These are phyloP conservation scores for Oryzias melastigma DNA, from an alignment of 2,113 vertebrate species.

Conservation along the genomic window DNA sequence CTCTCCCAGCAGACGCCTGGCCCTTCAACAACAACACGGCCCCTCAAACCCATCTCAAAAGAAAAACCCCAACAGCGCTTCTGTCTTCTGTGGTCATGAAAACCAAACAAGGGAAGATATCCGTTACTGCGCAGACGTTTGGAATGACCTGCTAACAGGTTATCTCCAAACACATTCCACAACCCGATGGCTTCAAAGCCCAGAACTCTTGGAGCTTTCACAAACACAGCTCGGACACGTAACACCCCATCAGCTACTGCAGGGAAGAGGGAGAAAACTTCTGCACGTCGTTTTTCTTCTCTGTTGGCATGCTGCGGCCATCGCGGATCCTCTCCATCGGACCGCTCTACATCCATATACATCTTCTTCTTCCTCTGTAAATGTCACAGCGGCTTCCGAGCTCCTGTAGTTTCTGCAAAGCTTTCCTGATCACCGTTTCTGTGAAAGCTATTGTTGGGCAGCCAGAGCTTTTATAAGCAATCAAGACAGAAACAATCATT, in stretches of 20 bases:
- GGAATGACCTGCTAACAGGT: slow-evolving; percentile 20
- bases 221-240: slow-evolving; percentile 23
- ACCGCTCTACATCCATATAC: slow-evolving; percentile 17
- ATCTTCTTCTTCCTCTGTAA: slow-evolving; percentile 33
- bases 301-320: slow-evolving; percentile 40
- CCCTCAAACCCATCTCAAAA: too few species aligned
- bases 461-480: too few species aligned
- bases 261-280: slow-evolving; percentile 55
- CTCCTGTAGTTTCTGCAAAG: slow-evolving; percentile 17
- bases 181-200: slow-evolving; percentile 51
- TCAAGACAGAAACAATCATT: too few species aligned
- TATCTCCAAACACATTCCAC: slow-evolving; percentile 50
- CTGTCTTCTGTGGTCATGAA: background rate
- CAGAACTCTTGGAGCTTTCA: slow-evolving; percentile 19
- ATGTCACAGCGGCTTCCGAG: slow-evolving; percentile 12
- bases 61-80: background rate
- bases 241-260: slow-evolving; percentile 65
- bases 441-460: too few species aligned
- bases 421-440: slow-evolving; percentile 10
- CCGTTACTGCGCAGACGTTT: background rate
- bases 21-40: too few species aligned
- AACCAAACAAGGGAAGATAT: slow-evolving; percentile 1
- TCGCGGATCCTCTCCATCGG: slow-evolving; percentile 21
- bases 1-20: too few species aligned
- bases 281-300: slow-evolving; percentile 63